Base-by-base conservation (phyloP, 2,888 invertebrate species). In the Sminthurinus aureus region DNA sequence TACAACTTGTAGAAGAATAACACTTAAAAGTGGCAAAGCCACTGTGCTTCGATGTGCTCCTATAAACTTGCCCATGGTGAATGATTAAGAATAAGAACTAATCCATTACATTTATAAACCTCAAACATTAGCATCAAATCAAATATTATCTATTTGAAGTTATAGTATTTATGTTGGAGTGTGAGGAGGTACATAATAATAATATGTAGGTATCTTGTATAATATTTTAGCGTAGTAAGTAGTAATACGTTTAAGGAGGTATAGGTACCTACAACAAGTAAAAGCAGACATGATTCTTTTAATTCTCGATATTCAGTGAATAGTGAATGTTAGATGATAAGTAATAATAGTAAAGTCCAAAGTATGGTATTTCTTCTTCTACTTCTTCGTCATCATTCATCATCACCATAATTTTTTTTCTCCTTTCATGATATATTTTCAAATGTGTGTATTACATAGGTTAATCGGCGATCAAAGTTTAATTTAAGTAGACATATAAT, bases 51-150 rank as follows among this genome's bases (percentile, higher is more conserved):
- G 79, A 66, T 79, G 79, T 20, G 79, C 22, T n/a, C 79, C 67
- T 20, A 67, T 24, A 38, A 79, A 79, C 24, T n/a, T 69, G 79
- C 69, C 79, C 79, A 79, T 79, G 67, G 79, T 79, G 79, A 79
- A 24, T 79, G 79, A 79, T 79, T 8, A 69, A n/a, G 69, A 20
- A 69, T 24, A 22, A 24, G 69, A 69, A 20, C 1, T 24, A 13
- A 20, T 12, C 18, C 69, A 22, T 69, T 20, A 69, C 18, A 24
- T 69, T 69, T 69, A 69, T 69, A 69, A 22, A 20, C 12, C n/a
- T 69, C 9, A 38, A 38, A 38, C 38, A 38, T 38, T 38, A 38
- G 6, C 38, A 38, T 38, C 38, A n/a, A n/a, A n/a, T n/a, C n/a
- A n/a, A n/a, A n/a, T 38, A 4, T 38, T 38, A 38, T 38, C 3